A percentile compares a stretch with the other conserved stretches of the same genome.
These are phyloP conservation scores for Drosophila setosimentum DNA, from an alignment of 2,888 invertebrate genomes.

Conservation along the genomic window DNA sequence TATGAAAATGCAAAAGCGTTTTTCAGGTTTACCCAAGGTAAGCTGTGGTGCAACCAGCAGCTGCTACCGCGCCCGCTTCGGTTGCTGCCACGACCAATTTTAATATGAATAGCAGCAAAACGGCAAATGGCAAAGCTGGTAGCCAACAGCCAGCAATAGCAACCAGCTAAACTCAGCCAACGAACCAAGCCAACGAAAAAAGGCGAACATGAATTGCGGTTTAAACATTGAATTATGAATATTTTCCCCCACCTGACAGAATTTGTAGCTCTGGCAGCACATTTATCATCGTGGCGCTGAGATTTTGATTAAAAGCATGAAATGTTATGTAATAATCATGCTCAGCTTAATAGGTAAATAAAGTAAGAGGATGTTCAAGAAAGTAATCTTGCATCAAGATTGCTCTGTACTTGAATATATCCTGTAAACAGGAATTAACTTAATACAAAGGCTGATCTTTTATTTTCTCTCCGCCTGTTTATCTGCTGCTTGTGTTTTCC, in stretches of 20 bases:
- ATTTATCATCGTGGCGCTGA: constrained; percentile 68
- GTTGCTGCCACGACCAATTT: constrained; percentile 52
- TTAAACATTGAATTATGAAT: constrained; percentile 78
- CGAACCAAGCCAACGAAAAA: constrained; percentile 29
- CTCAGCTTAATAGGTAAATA: constrained; percentile 35
- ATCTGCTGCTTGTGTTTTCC: not conserved
- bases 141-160: constrained; percentile 23
- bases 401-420: not conserved
- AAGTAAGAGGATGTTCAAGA: not conserved
- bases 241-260: constrained; percentile 36
- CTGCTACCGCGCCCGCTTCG: constrained; percentile 26
- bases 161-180: constrained; percentile 33
- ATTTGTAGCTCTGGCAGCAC: constrained; percentile 33
- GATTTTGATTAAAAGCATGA: constrained; percentile 75
- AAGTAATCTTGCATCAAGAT: not conserved
- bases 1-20: constrained; percentile 81
- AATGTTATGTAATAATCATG: constrained; percentile 67
- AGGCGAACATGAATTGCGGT: constrained; percentile 73
- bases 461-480: not conserved
- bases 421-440: not conserved
- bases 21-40: constrained; percentile 80
- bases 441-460: not conserved
- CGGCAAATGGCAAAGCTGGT: constrained; percentile 64
- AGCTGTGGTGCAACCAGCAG: constrained; percentile 62
- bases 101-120: constrained; percentile 71